Conservation (phyloP, 2,113 vertebrate genomes). For the Sander vitreus region DNA sequence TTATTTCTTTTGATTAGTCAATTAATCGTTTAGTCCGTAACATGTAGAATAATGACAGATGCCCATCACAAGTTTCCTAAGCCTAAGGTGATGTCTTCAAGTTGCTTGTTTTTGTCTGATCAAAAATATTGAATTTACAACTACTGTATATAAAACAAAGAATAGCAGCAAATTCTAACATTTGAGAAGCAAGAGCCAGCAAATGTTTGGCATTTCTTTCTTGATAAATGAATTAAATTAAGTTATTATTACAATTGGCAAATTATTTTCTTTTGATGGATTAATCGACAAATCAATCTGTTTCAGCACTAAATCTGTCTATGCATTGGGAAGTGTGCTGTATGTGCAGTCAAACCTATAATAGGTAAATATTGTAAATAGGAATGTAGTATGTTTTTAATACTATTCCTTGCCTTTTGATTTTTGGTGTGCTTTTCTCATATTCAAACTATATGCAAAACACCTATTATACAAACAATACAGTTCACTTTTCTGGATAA, state of each 20-base stretch:
- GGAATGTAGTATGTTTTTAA: neutral
- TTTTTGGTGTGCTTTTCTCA: neutral
- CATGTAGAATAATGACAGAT: neutral
- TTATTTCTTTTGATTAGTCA: neutral
- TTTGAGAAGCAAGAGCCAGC: neutral
- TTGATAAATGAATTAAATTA: neutral
- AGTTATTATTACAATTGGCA: neutral
- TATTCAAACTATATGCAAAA: neutral
- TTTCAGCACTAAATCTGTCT: neutral
- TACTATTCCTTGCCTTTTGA: neutral
- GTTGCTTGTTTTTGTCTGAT: neutral
- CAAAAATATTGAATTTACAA: neutral
- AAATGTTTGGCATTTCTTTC: neutral
- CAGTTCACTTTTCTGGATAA: constrained; percentile 23
- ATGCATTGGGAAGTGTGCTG: neutral
- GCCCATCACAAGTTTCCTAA: neutral
- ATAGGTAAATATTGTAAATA: too few relatives aligned
- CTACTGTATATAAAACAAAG: neutral
- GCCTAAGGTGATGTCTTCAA: neutral
- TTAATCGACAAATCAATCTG: neutral
- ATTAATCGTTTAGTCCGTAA: neutral
- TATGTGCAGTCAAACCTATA: neutral
- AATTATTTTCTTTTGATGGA: neutral
- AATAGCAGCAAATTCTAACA: neutral
- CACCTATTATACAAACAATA: neutral